Base-by-base conservation (phyloP, 2,797 vertebrate genomes). In the Brachyalestes nurse region DNA sequence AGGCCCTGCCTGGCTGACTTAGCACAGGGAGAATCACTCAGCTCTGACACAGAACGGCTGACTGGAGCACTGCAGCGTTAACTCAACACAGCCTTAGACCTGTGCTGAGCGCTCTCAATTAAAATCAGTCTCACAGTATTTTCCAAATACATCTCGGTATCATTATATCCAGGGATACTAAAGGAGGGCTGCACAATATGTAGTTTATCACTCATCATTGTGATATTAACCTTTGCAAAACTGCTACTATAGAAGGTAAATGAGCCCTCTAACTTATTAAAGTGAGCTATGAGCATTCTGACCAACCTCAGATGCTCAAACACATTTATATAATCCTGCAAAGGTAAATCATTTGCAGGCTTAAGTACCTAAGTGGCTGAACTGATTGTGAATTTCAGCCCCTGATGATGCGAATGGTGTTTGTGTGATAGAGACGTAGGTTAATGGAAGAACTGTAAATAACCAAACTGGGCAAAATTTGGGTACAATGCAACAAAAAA, bases 51-150 rank as follows among this genome's bases (percentile, higher is more conserved):
- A 49, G 25, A 77, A 78, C 75, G 58, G 65, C 77, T 51, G 72
- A 75, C 72, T 64, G 51, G 21, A 61, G 42, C 64, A 51, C 79
- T 81, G 64, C 53, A 81, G 79, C 17, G 58, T 67, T 65, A 55
- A 62, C 60, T 25, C 60, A 13, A 62, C 60, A 62, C 60, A 34
- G 60, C 2, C 58, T 61, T 21, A 28, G 21, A 25, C 23, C 14
- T 25, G 12, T 28, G 58, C 23, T 61, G 9, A 60, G 6, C 2
- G 9, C 57, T 12, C 8, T 10, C 7, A n/a, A 23, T n/a, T 23
- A 23, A 60, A 23, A 21, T 60, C 57, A 60, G 21, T 23, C 4
- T 42, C 40, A n/a, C n/a, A n/a, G n/a, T n/a, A 57, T 57, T 7
- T 57, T 57, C 5, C 55, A n/a, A 21, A 57, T n/a, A 57, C n/a